Evolutionary conservation across 2,113 vertebrate genomes (phyloP).

Genomic region (Alexandromys fortis): DNA sequence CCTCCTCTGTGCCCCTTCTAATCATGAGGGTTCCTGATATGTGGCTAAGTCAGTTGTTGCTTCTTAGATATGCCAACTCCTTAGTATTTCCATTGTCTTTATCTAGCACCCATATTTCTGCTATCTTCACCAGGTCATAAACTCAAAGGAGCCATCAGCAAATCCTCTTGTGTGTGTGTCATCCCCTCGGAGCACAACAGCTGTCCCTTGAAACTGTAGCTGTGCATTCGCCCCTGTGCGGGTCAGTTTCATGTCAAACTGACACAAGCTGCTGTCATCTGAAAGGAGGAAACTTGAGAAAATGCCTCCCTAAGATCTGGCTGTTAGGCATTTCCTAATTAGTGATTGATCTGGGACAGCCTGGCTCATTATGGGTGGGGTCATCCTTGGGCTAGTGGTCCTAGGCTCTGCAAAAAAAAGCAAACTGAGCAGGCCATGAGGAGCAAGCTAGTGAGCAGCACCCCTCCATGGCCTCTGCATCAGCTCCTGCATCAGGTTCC

Average conservation of each 20-base stretch:
- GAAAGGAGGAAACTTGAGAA: not conserved
- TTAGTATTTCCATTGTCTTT: not conserved
- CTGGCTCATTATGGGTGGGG: not conserved
- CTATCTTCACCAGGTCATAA: not conserved
- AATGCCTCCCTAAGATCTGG: not conserved
- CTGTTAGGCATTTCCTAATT: not conserved
- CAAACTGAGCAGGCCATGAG: not conserved
- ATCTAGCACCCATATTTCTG: not conserved
- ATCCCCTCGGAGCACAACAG: not conserved
- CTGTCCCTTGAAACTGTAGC: not conserved
- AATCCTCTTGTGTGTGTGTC: not conserved
- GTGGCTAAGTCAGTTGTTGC: not conserved
- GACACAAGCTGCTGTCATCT: not conserved
- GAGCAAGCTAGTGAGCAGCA: no score
- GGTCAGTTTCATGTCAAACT: not conserved
- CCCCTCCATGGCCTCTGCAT: no score
- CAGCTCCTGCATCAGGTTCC: no score
- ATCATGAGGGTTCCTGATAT: no score
- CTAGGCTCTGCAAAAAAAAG: not conserved
- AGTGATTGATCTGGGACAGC: not conserved
- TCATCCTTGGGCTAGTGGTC: not conserved
- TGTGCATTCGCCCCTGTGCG: not conserved
- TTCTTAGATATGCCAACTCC: not conserved
- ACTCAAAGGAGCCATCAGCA: not conserved
- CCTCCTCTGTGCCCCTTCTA: not conserved